Percentiles rank a stretch among this genome's conserved stretches.
These are phyloP conservation scores for Pachypsylla venusta DNA, from an alignment of 1,140 invertebrate genomes.

Conservation along the genomic window DNA sequence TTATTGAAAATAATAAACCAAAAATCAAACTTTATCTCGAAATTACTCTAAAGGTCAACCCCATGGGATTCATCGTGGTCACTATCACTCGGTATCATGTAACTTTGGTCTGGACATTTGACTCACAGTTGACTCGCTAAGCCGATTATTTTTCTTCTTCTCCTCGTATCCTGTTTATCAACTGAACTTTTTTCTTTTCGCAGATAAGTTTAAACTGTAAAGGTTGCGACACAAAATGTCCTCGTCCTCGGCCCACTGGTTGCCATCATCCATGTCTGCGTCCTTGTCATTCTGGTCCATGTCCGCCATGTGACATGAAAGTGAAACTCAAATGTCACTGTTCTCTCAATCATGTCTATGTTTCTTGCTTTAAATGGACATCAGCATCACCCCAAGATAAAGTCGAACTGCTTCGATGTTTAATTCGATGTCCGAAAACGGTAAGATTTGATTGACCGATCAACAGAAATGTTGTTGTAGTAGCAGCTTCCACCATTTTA, in stretches of 20 bases:
- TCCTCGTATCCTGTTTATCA: too few species aligned
- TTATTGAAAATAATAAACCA: too few species aligned
- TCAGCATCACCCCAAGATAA: constrained; percentile 34
- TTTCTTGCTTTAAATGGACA: constrained; percentile 51
- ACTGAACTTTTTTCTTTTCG: too few species aligned
- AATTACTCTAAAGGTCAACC: too few species aligned
- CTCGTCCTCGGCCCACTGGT: constrained; percentile 47
- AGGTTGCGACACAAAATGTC: constrained; percentile 53
- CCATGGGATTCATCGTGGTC: too few species aligned
- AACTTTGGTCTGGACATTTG: too few species aligned
- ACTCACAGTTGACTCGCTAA: too few species aligned
- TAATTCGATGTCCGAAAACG: constrained; percentile 71
- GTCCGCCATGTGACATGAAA: constrained; percentile 51
- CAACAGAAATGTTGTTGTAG: too few species aligned
- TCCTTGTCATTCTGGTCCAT: constrained; percentile 56
- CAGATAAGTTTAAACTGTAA: constrained; percentile 43
- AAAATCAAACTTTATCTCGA: too few species aligned
- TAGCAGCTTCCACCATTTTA: too few species aligned
- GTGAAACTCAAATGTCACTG: constrained; percentile 66
- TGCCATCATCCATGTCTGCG: constrained; percentile 63
- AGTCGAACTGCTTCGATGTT: constrained; percentile 47
- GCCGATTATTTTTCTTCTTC: too few species aligned
- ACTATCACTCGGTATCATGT: too few species aligned
- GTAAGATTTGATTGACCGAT: constrained; percentile 39
- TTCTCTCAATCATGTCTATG: constrained; percentile 50